Evolutionary conservation across 37 sponge, comb jelly and placozoan genomes (phyloP), one percentile per base, ranked within the genome.

Genomic region (Oopsacas minuta): DNA sequence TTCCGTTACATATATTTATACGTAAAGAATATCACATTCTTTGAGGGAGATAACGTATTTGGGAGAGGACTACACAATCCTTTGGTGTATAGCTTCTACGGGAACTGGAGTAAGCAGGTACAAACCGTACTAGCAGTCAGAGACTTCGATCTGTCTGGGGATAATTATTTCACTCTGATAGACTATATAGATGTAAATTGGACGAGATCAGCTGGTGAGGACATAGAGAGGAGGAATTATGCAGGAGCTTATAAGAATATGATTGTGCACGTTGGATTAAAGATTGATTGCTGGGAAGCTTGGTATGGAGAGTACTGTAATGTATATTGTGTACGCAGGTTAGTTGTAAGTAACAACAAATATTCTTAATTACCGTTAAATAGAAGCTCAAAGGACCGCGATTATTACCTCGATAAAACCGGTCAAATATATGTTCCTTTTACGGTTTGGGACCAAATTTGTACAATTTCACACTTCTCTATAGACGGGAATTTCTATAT

Each of bases 1-100:
- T n/a, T 61, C 75, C 75, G 28, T 34, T 61, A 61, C 75, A 34
- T 34, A 20, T 61, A 61, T n/a, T 20, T 61, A n/a, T 7, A 61
- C 30, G 28, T 10, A 34, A 3, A 61, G 22, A 61, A 61, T 34
- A 61, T 61, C 28, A 61, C 75, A 12, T 61, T 61, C 75, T 61
- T 61, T 61, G 75, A 61, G 75, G 75, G 75, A n/a, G 75, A 61
- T n/a, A 61, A 61, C 75, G 75, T 61, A 34, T 61, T 61, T n/a
- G 75, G 75, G 28, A n/a, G 5, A 12, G 75, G 75, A 61, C 75
- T 61, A 3, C 17, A 61, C 75, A 61, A 61, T n/a, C 75, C 75
- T 12, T 34, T 61, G 30, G 75, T 61, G 28, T 61, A 61, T n/a
- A 3, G 32, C 3, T 61, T 61, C 75, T 20, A 25, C 22, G 75